Evolutionary conservation across 92 coral and sea anemone species (phyloP), one percentile per base, ranked within the genome.

Genomic region (Palythoa heliodiscus): DNA sequence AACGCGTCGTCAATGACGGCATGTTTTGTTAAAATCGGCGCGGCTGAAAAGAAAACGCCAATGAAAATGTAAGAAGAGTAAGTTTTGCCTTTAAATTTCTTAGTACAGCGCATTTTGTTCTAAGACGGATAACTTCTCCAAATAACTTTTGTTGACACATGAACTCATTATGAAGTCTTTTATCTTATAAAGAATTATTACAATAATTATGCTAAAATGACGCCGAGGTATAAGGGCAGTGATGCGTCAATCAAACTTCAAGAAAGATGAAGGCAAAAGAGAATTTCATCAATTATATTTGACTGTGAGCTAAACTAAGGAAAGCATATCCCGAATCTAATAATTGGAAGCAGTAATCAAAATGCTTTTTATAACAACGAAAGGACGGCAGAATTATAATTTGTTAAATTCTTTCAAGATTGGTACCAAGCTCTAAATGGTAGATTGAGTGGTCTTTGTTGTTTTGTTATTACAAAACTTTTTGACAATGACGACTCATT

Each of bases 21-120:
- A 50, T 77, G 87, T 71, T 87, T 73, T 7, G 79, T 85, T 10
- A 92, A 76, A 71, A 90, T 75, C 1, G 98, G 98, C 40, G 95
- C 70, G 52, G 83, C 98, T 94, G 77, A 57, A 52, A 83, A 82
- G 64, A 70, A 73, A 82, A 83, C 64, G 57, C 73, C 84, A 8
- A 80, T 12, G 35, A 47, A 80, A 66, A 80, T 66, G 60, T 80
- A 80, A 43, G 84, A 64, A 7, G 84, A 64, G n/a, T 80, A 80
- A 16, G 60, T 40, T 7, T 48, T 80, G 2, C 84, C 35, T 58
- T 40, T 80, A 40, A 73, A 40, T 40, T 80, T 80, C 8, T 20
- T n/a, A 20, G 37, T 37, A 43, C 15, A 29, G 39, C 60, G 40
- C 84, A 67, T 80, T 67, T 54, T 66, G 11, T 54, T 35, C 2